These are phyloP conservation scores for Silvanus unidentatus DNA, from an alignment of 2,888 invertebrate species.

Conservation along the genomic window DNA sequence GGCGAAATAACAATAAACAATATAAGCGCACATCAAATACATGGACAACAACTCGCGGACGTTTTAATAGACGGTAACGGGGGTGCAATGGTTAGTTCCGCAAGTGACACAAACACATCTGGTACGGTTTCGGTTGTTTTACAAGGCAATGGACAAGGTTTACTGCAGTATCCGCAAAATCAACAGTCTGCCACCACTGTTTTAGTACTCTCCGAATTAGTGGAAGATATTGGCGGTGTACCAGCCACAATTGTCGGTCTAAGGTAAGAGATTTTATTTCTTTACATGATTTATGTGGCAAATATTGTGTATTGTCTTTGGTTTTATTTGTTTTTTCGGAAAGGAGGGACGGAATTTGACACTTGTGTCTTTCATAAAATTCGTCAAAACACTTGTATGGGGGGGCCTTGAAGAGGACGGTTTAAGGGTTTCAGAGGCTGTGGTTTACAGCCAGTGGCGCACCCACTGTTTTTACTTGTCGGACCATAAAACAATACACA, in stretches of 20 bases:
- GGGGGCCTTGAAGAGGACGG: no score
- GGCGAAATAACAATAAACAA: conserved; percentile 46
- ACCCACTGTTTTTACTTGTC: no score
- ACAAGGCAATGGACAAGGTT: conserved; percentile 50
- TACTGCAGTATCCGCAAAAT: conserved; percentile 50
- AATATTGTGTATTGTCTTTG: background rate
- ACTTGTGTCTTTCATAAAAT: no score
- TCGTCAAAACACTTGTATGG: no score
- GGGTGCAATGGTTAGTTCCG: conserved; percentile 51
- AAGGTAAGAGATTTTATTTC: conserved; percentile 41
- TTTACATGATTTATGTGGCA: background rate
- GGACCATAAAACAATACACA: no score
- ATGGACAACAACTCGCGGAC: conserved; percentile 47
- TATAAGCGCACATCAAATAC: conserved; percentile 45
- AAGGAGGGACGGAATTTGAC: no score
- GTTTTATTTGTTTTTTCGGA: no score
- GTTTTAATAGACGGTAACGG: conserved; percentile 52
- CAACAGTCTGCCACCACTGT: conserved; percentile 57
- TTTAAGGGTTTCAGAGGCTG: no score
- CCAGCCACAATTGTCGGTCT: conserved; percentile 61
- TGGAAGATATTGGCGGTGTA: conserved; percentile 63
- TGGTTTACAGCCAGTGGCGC: no score
- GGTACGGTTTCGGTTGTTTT: conserved; percentile 47
- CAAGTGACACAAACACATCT: conserved; percentile 43
- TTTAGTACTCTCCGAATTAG: conserved; percentile 64